Conservation (phyloP, 92 coral and sea anemone genomes). For the Porites lobata region DNA sequence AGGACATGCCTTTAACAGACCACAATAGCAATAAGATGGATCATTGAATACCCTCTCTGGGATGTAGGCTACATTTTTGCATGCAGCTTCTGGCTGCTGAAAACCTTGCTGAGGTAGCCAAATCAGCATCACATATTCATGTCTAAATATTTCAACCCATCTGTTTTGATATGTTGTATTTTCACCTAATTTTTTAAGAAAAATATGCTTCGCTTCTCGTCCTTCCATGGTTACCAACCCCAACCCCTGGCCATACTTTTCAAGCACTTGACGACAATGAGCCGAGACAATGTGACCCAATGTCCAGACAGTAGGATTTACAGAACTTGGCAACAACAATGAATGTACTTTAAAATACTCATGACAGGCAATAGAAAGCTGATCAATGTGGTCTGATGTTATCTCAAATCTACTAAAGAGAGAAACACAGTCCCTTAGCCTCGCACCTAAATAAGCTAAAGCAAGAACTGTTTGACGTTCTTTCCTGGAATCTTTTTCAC, state of each 20-base stretch:
- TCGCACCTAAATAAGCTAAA: constrained; percentile 38
- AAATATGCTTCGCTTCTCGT: constrained; percentile 62
- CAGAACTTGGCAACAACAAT: constrained; percentile 44
- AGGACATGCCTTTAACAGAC: constrained; percentile 69
- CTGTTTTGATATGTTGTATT: constrained; percentile 53
- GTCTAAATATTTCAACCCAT: constrained; percentile 54
- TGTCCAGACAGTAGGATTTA: constrained; percentile 63
- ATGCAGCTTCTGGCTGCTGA: neutral
- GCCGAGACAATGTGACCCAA: constrained; percentile 59
- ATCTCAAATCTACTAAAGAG: constrained; percentile 58
- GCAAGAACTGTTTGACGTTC: constrained; percentile 47
- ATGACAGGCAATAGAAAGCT: constrained; percentile 35
- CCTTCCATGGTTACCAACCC: constrained; percentile 64
- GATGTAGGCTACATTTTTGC: constrained; percentile 52
- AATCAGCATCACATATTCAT: constrained; percentile 58
- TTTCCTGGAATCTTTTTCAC: constrained; percentile 25
- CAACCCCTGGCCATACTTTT: constrained; percentile 63
- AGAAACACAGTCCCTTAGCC: constrained; percentile 72
- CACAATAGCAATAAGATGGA: constrained; percentile 71
- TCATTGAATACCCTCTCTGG: constrained; percentile 64
- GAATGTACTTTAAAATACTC: constrained; percentile 49
- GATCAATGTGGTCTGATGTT: constrained; percentile 20
- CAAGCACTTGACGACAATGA: constrained; percentile 53
- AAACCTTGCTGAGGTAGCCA: constrained; percentile 69
- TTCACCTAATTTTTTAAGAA: constrained; percentile 34